Conservation (phyloP, 2,113 vertebrate genomes). For the Empidonax alnorum region DNA sequence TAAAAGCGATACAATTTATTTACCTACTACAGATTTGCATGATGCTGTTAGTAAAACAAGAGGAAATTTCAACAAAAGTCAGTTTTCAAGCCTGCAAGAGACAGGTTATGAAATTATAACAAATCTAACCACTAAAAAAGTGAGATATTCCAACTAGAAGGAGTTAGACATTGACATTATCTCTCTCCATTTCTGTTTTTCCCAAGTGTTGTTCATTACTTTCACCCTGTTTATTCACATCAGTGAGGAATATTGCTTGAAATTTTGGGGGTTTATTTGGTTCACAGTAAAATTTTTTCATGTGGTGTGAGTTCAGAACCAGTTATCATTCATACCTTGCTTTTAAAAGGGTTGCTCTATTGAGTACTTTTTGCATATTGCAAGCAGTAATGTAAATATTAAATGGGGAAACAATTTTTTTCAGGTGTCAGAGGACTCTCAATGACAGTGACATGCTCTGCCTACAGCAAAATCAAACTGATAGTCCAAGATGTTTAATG, state of each 20-base stretch:
- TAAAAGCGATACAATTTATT: neutral
- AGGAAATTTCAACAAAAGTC: neutral
- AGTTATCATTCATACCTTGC: neutral
- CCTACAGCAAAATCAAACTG: neutral
- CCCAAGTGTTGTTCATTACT: neutral
- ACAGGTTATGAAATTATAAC: neutral
- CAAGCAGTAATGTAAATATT: neutral
- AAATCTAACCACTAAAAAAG: neutral
- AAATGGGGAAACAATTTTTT: neutral
- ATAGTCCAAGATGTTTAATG: neutral
- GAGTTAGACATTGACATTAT: neutral
- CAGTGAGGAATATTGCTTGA: neutral
- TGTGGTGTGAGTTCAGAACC: neutral
- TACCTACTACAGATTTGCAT: neutral
- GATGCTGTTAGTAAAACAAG: neutral
- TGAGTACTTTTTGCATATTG: neutral
- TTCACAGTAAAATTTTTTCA: neutral
- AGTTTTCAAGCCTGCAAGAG: neutral
- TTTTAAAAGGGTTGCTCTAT: neutral
- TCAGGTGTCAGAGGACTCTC: neutral
- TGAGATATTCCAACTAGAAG: neutral
- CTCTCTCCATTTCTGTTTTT: neutral
- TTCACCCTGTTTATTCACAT: neutral
- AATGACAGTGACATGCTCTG: rapidly evolving
- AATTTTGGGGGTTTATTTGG: rapidly evolving